A percentile compares a stretch with the other conserved stretches of the same genome.
phyloP scores from a whole-genome alignment of 1,140 invertebrate species.

The Philotrypesis tridentata region DNA sequence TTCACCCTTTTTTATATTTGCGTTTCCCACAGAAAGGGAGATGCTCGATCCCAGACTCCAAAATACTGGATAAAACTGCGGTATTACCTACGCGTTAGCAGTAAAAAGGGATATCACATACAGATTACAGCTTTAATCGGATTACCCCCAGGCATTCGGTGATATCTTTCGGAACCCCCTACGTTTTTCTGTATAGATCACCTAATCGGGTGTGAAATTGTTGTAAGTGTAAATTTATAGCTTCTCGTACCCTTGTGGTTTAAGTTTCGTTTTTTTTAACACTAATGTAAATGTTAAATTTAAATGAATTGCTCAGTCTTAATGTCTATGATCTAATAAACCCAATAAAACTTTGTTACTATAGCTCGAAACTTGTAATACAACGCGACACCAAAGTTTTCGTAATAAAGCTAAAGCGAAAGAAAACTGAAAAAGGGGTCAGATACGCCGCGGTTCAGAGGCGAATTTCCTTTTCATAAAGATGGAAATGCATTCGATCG shows the following conservation, averaged over 20 bases:
- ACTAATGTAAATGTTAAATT: background rate
- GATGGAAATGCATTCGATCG: slow-evolving; percentile 30
- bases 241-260: background rate
- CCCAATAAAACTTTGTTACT: too few relatives aligned
- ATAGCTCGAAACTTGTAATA: too few relatives aligned
- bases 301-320: too few relatives aligned
- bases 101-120: slow-evolving; percentile 13
- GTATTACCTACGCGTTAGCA: background rate
- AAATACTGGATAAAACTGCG: slow-evolving; percentile 34
- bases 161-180: background rate
- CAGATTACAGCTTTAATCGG: slow-evolving; percentile 33
- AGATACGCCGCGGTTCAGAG: slow-evolving; percentile 56
- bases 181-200: background rate
- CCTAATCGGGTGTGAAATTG: slow-evolving; percentile 3
- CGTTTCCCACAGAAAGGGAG: slow-evolving; percentile 32
- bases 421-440: slow-evolving; percentile 61
- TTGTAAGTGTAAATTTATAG: background rate
- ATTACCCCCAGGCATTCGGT: slow-evolving; percentile 7
- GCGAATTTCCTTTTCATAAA: slow-evolving; percentile 46
- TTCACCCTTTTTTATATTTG: slow-evolving; percentile 36
- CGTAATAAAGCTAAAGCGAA: background rate
- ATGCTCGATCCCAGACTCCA: slow-evolving; percentile 5
- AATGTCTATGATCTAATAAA: too few relatives aligned
- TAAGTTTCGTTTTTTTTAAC: too few relatives aligned
- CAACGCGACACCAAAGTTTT: too few relatives aligned